A percentile compares a stretch with the other conserved stretches of the same genome.
Evolutionary conservation across 2,113 vertebrate species (phyloP).

Genomic region (Caranx ignobilis): DNA sequence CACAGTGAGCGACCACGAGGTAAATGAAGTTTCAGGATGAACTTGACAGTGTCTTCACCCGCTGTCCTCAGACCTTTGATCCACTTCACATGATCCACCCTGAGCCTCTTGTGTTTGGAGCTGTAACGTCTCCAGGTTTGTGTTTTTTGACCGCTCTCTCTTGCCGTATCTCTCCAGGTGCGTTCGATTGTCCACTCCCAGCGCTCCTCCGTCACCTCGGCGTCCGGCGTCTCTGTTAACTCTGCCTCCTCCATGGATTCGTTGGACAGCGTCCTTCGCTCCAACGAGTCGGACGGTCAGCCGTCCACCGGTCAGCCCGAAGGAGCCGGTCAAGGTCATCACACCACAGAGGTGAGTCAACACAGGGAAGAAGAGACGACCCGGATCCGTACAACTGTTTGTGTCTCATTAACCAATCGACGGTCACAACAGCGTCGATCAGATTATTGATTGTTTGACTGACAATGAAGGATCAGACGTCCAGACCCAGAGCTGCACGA

Average conservation of each 20-base stretch:
- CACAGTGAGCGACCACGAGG: constrained; percentile 95
- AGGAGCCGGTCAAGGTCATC: constrained; percentile 76
- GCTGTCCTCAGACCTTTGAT: too few relatives aligned
- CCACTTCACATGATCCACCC: too few relatives aligned
- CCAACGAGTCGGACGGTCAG: constrained; percentile 87
- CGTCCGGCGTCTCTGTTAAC: constrained; percentile 78
- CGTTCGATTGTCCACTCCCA: constrained; percentile 92
- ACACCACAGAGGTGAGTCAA: constrained; percentile 88
- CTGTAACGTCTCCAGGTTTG: neutral
- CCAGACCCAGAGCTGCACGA: too few relatives aligned
- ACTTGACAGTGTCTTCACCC: too few relatives aligned
- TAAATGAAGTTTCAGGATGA: neutral
- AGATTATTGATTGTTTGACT: too few relatives aligned
- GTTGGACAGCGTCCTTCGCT: constrained; percentile 90
- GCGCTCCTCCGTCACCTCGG: constrained; percentile 92
- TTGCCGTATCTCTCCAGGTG: constrained; percentile 51
- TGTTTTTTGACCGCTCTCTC: neutral
- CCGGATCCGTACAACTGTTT: too few relatives aligned
- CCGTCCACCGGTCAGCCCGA: constrained; percentile 40
- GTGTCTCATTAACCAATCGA: too few relatives aligned
- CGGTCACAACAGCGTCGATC: too few relatives aligned
- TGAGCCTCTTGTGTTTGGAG: neutral
- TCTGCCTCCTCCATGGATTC: constrained; percentile 91
- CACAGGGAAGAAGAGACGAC: too few relatives aligned
- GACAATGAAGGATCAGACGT: too few relatives aligned